These are phyloP conservation scores for Galeopsomyia nigrocyanea DNA, from an alignment of 2,888 invertebrate genomes.

Conservation along the genomic window DNA sequence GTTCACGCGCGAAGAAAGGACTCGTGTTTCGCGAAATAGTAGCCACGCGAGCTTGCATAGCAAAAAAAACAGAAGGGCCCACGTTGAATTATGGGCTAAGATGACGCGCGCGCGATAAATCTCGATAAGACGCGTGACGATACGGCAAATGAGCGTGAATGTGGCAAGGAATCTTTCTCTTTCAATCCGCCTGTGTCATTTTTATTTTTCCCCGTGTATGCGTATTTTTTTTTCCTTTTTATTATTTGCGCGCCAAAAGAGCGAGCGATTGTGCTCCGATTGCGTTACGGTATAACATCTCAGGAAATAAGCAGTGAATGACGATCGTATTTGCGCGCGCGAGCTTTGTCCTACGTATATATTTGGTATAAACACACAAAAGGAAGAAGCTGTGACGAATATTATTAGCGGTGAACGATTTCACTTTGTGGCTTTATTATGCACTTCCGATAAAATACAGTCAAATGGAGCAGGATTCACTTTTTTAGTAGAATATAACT, in stretches of 20 bases:
- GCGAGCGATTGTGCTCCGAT: slow-evolving; percentile 4
- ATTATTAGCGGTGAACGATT: too few relatives aligned
- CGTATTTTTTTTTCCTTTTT: background rate
- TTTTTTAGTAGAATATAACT: too few relatives aligned
- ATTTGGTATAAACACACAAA: too few relatives aligned
- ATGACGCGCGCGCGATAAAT: slow-evolving; percentile 47
- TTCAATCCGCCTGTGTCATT: slow-evolving; percentile 25
- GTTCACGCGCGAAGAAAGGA: slow-evolving; percentile 31
- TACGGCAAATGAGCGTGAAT: slow-evolving; percentile 45
- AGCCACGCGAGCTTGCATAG: slow-evolving; percentile 25
- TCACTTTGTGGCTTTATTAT: background rate
- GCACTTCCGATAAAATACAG: background rate
- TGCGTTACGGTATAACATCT: slow-evolving; percentile 9
- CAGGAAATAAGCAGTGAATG: background rate
- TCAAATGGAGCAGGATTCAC: too few relatives aligned
- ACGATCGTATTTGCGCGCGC: too few relatives aligned
- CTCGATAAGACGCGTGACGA: slow-evolving; percentile 48
- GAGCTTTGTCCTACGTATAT: too few relatives aligned
- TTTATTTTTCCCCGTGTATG: slow-evolving; percentile 24
- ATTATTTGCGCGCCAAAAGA: slow-evolving; percentile 8
- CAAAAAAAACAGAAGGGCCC: slow-evolving; percentile 27
- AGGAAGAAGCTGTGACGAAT: too few relatives aligned
- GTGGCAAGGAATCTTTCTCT: slow-evolving; percentile 23
- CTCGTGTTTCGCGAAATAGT: slow-evolving; percentile 44
- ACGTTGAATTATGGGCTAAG: slow-evolving; percentile 43